Evolutionary conservation across 2,888 invertebrate genomes (phyloP), one percentile per base, ranked within the genome.

Genomic region (Megastigmus dorsalis): DNA sequence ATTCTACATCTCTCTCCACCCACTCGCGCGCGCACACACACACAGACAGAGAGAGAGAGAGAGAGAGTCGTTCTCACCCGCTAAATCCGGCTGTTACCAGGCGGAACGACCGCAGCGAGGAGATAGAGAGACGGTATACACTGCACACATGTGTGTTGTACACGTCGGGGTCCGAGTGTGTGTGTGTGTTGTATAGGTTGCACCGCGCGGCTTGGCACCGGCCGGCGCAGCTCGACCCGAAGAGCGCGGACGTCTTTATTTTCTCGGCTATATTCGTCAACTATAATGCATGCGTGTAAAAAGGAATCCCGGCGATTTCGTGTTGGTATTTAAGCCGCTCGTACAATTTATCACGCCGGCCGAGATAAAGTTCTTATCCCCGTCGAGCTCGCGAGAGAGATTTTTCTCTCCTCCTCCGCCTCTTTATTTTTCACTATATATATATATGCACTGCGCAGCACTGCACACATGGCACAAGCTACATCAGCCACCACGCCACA

Each of bases 201-300:
- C 38, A 36, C 33, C 20, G 9, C 9, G 30, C 23, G 28, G 50
- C n/a, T n/a, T n/a, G n/a, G n/a, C n/a, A n/a, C n/a, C n/a, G n/a
- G n/a, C n/a, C n/a, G n/a, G n/a, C n/a, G n/a, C n/a, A n/a, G n/a
- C n/a, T n/a, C n/a, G n/a, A n/a, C n/a, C n/a, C n/a, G n/a, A n/a
- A n/a, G n/a, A n/a, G n/a, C n/a, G n/a, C 23, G 57, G 33, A 74
- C 45, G 69, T 74, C 74, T 74, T 74, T 69, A 74, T 74, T 69
- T 69, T 43, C 57, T 23, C 45, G 59, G 50, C 48, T 69, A 63
- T 65, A 74, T 74, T 74, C 68, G 68, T 74, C 74, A 69, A 69
- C 73, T 62, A 36, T n/a, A n/a, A n/a, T n/a, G n/a, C n/a, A n/a
- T n/a, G n/a, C n/a, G n/a, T 55, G 67, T 28, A 28, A 55, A 55